A percentile compares a stretch with the other conserved stretches of the same genome.
phyloP scores from a whole-genome alignment of 2,888 invertebrate genomes.

The Junonia oenone region DNA sequence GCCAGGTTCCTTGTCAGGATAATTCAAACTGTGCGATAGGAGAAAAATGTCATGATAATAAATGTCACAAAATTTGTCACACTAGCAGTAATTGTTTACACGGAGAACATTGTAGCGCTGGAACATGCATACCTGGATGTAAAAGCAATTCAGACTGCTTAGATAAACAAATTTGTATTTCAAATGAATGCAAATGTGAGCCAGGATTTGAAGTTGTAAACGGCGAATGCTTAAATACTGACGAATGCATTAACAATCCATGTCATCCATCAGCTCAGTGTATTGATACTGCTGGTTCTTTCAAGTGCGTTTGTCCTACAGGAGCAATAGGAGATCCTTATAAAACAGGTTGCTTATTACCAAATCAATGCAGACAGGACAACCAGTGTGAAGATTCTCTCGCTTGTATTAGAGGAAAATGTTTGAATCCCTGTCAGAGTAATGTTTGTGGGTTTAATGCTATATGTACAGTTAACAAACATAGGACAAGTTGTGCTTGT shows the following conservation, averaged over 20 bases:
- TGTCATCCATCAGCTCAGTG: slow-evolving; percentile 91
- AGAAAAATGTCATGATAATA: slow-evolving; percentile 88
- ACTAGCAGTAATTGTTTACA: slow-evolving; percentile 93
- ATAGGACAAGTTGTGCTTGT: slow-evolving; percentile 86
- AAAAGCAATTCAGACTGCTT: slow-evolving; percentile 89
- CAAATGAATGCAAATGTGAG: slow-evolving; percentile 87
- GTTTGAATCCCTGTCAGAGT: slow-evolving; percentile 88
- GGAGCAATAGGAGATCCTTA: slow-evolving; percentile 88
- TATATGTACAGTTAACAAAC: slow-evolving; percentile 85
- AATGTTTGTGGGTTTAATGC: slow-evolving; percentile 88
- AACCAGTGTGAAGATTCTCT: slow-evolving; percentile 87
- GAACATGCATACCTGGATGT: slow-evolving; percentile 91
- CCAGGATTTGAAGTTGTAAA: slow-evolving; percentile 86
- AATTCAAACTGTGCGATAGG: slow-evolving; percentile 88
- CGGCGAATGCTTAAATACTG: slow-evolving; percentile 88
- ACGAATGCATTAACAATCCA: slow-evolving; percentile 88
- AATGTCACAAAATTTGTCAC: slow-evolving; percentile 92
- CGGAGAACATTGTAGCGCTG: slow-evolving; percentile 91
- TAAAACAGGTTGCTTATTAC: slow-evolving; percentile 84
- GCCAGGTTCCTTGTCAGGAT: slow-evolving; percentile 88
- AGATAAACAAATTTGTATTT: slow-evolving; percentile 86
- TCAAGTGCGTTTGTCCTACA: slow-evolving; percentile 87
- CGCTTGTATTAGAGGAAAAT: slow-evolving; percentile 87
- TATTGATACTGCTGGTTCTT: slow-evolving; percentile 89
- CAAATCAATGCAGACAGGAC: slow-evolving; percentile 87